phyloP scores from a whole-genome alignment of 1,140 invertebrate species.

The Tetragonula clypearis region DNA sequence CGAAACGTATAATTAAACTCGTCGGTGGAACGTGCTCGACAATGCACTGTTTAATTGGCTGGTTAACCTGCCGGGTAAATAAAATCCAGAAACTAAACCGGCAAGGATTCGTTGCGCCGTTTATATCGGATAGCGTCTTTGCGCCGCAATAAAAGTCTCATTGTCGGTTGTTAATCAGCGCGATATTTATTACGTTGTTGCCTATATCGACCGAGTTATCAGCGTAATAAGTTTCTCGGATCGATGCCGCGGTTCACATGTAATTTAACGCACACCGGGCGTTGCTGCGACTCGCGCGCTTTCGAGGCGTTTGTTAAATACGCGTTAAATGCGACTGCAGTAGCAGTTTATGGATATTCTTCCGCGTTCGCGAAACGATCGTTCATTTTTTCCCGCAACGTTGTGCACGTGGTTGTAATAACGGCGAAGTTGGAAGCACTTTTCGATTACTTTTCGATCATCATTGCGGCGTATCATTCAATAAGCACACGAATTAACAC shows the following conservation, averaged over 20 bases:
- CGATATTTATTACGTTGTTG: conserved; percentile 9
- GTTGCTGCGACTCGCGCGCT: neutral
- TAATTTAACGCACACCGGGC: too few relatives aligned
- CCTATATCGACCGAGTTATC: neutral
- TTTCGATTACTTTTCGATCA: too few relatives aligned
- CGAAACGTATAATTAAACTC: conserved; percentile 22
- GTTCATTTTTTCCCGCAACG: too few relatives aligned
- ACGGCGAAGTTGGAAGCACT: too few relatives aligned
- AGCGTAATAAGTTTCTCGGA: neutral
- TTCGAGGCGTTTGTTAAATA: neutral
- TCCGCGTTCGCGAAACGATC: too few relatives aligned
- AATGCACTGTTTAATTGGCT: conserved; percentile 1
- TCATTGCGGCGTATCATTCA: too few relatives aligned
- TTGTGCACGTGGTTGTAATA: too few relatives aligned
- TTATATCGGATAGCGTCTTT: conserved; percentile 15
- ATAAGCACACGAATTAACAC: neutral
- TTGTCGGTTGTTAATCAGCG: conserved; percentile 19
- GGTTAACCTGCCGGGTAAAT: neutral
- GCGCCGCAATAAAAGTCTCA: conserved; percentile 15
- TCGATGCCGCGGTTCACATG: neutral
- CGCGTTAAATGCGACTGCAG: too few relatives aligned
- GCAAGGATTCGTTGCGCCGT: neutral
- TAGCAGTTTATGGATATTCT: too few relatives aligned
- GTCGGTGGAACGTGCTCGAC: neutral
- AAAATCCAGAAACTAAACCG: conserved; percentile 10